Evolutionary conservation across 2,113 vertebrate species (phyloP), one percentile per base, ranked within the genome.

Genomic region (Etheostoma cragini): DNA sequence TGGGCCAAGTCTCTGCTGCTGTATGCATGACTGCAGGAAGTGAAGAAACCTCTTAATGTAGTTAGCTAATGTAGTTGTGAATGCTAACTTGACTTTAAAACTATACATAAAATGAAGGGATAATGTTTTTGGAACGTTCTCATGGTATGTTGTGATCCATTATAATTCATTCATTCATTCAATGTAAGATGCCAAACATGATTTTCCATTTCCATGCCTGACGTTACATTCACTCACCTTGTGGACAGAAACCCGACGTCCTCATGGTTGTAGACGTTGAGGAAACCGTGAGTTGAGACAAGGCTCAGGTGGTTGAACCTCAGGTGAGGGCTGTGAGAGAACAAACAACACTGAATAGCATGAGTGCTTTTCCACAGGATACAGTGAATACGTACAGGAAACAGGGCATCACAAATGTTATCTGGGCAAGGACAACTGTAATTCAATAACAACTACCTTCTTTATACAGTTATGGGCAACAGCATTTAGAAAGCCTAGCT

Each of bases 291-390:
- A 2, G 93, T 93, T 33, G 98, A 99, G 94, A 99, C 93, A 91
- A 99, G 93, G 54, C 94, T 97, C 80, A 99, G 95, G 80, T 96
- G 97, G 94, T 95, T 97, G 95, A 99, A 98, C 80, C 94, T 95
- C 87, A 99, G 93, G 83, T 96, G 96, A 1, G 97, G 96, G 78
- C 98, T 99, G 78, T 5, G 71, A 83, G 54, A 64, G 6, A 64
- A 88, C 58, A 80, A 72, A 74, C 56, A 72, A 24, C 57, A 42
- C 11, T 3, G 60, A 68, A 38, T 8, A 42, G 30, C 33, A 49
- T 35, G 45, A 86, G 61, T 47, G 74, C 19, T 45, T 21, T 24
- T 71, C 13, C 24, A 58, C 35, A 68, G 15, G 57, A 63, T 1
- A n/a, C 21, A 5, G 17, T 7, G 61, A 76, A 26, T 19, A 50